Evolutionary conservation across 2,888 invertebrate species (phyloP), one percentile per base, ranked within the genome.

Genomic region (Oxycera nigricornis): DNA sequence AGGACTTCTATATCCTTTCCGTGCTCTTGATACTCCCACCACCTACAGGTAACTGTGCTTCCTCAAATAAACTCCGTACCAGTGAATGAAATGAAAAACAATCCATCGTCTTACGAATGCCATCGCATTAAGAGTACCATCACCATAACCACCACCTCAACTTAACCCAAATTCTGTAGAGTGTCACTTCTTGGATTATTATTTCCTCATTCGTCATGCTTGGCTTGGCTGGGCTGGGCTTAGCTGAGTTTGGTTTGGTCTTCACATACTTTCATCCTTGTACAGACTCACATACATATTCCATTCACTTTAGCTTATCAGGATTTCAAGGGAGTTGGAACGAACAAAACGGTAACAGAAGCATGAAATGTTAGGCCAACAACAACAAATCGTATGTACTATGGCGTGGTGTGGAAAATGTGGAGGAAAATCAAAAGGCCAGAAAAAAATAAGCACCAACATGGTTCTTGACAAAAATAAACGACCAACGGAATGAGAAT

Each of bases 161-260:
- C 61, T 61, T 61, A 61, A 61, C 61, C 61, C 17, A 61, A 61
- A 61, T 61, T 61, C 35, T 61, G 61, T 61, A 61, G 31, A 61
- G 61, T 61, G 61, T 31, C 61, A 61, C 61, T 61, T 61, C 31
- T 61, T 61, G 61, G 31, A 61, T 61, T 61, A 61, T 61, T 61
- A 61, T 61, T 31, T 61, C 61, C 35, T 17, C 61, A 61, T 61
- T 61, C 28, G n/a, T 61, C 61, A 61, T 61, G 17, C 31, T 61
- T 4, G 22, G n/a, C 46, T n/a, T n/a, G n/a, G n/a, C n/a, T n/a
- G n/a, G n/a, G n/a, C 35, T 35, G 35, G 35, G 6, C 7, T 35
- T 35, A 11, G 35, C 35, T 35, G 7, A 11, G 11, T 11, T 7
- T 11, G 35, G 35, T 35, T 11, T 6, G 11, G 35, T 11, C 35